phyloP scores from a whole-genome alignment of 1,140 invertebrate genomes.

The Bombus picipes region DNA sequence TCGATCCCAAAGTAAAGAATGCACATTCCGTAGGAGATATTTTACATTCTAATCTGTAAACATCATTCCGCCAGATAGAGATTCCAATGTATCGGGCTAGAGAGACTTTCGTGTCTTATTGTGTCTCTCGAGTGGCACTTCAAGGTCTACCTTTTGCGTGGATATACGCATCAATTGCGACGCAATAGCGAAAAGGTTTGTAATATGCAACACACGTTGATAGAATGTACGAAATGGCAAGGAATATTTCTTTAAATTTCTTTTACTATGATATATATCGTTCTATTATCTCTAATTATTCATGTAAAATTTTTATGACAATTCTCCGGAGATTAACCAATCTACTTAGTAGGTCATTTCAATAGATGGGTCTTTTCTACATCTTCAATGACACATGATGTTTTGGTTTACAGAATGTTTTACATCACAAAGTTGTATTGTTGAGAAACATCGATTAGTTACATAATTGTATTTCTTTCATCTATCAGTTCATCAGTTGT shows the following conservation, averaged over 20 bases:
- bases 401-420: conserved; percentile 16
- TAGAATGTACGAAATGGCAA: not conserved
- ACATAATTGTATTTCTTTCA: not conserved
- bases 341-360: not conserved
- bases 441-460: not conserved
- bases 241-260: not conserved
- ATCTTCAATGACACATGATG: not conserved
- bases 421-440: too few species aligned
- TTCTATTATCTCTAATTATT: not conserved
- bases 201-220: not conserved
- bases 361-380: not conserved
- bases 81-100: conserved; percentile 16
- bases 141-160: conserved; percentile 47
- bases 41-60: conserved; percentile 24
- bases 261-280: not conserved
- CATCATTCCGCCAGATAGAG: conserved; percentile 10
- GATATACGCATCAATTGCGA: conserved; percentile 45
- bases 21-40: conserved; percentile 1
- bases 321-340: not conserved
- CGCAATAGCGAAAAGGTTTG: conserved; percentile 38
- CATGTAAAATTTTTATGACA: not conserved
- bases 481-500: too few species aligned
- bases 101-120: conserved; percentile 39
- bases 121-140: conserved; percentile 25
- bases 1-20: not conserved